Evolutionary conservation across 2,888 invertebrate species (phyloP), one percentile per base, ranked within the genome.

Genomic region (Pegoplata infirma): DNA sequence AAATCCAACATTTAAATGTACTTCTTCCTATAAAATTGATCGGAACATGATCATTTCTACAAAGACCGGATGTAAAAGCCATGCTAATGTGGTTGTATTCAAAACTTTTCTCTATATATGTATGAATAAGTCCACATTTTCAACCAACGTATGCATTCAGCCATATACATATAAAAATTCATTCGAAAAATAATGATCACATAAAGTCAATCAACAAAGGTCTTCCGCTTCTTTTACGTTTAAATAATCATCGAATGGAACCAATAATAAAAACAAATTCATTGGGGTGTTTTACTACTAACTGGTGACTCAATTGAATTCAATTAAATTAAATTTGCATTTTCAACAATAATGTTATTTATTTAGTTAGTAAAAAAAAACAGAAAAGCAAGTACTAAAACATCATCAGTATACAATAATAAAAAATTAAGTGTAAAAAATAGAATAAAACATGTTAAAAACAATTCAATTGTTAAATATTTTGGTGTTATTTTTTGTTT

Each of bases 201-300:
- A 80, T 81, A 79, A 81, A 82, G 77, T 81, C 81, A 71, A 81
- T 80, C 81, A 82, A 83, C 83, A 83, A 83, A 81, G 80, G 81
- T 81, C 81, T 84, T 83, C 83, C 83, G 83, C 82, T 83, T 77
- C 72, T 71, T 81, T 74, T 66, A 59, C 76, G 76, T 76, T 76
- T 75, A 76, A 80, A 84, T 86, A 85, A 87, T 87, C 87, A 87
- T 87, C 87, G 87, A 87, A 87, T 87, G 87, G 87, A 87, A 87
- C 87, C 87, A 87, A 87, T 87, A 87, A 64, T 17, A 55, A 23
- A 59, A 55, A 49, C 19, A 5, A 49, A 49, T 49, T 16, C 58
- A 59, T 12, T 32, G 14, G 58, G 51, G 58, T 59, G 32, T 21
- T 67, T 69, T 12, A 40, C 66, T 69, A 49, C n/a, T 71, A 47